Base-by-base conservation (phyloP, 2,113 vertebrate genomes). In the Salminus brasiliensis region DNA sequence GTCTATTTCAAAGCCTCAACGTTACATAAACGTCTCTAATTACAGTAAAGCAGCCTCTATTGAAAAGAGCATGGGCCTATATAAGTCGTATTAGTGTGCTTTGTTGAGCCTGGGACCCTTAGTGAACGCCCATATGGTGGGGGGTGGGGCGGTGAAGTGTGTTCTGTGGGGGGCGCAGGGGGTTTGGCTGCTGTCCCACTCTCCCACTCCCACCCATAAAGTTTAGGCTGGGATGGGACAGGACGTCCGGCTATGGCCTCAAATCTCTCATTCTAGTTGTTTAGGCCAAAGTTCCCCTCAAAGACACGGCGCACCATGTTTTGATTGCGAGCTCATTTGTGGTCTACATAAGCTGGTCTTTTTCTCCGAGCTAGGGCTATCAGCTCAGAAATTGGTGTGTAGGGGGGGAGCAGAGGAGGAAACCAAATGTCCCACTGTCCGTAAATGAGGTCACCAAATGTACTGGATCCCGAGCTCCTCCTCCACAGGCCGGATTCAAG, bases 121-220 rank as follows among this genome's bases (percentile, higher is more conserved):
- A n/a, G 21, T 66, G 34, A 66, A 36, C 62, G 62, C 62, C 62
- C 62, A 66, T 66, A 12, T 66, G 62, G 29, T 32, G 60, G 60
- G 59, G 32, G 62, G 62, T 36, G 62, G 32, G 62, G 60, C 21
- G 47, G 47, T 9, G 13, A 52, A 53, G 13, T n/a, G n/a, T n/a
- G n/a, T n/a, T n/a, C n/a, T n/a, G 12, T 53, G 52, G n/a, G 34
- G 62, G 10, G 60, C 30, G 60, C 2, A 30, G 30, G 30, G 30
- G 18, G 3, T 1, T 21, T 21, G 49, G 11, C 21, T 23, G 11
- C 1, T 32, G 27, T 30, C 52, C 43, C 13, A 15, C 43, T 41
- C 39, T n/a, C 45, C 12, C 12, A 62, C 18, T 53, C 32, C 23
- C 21, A 27, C 27, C 34, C 32, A 21, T 76, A 21, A 70, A 59